Base-by-base conservation (phyloP, 2,888 invertebrate genomes). In the Bibio marci region DNA sequence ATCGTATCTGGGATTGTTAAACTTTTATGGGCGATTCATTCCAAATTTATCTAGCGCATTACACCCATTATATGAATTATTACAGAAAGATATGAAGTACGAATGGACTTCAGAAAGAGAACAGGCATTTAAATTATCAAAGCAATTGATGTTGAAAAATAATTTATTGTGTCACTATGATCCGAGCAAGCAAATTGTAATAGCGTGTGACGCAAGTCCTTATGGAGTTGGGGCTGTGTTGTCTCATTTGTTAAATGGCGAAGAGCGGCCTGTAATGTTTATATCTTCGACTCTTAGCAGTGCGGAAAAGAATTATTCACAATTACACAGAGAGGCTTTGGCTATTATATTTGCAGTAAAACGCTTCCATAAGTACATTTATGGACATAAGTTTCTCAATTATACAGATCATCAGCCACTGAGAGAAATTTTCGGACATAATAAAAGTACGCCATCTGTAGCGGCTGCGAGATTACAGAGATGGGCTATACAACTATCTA, bases 71-170 rank as follows among this genome's bases (percentile, higher is more conserved):
- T 31, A 31, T 17, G 4, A 4, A 6, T 17, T 31, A 10, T 17
- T 31, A 6, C 12, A 17, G 4, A 31, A 31, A 17, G 31, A 14
- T 13, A 8, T 5, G 13, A 12, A n/a, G 3, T 35, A 25, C 13
- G 13, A 26, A 10, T 35, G 35, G 35, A 3, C 25, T 38, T 73
- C 71, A 6, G 5, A 22, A 22, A 22, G 8, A 22, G 5, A 22
- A 8, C 5, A 22, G 8, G 8, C 22, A 22, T 22, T 22, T 22
- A 8, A 22, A 4, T 8, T 4, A 6, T 22, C 22, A 8, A 36
- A 39, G 27, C 39, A 39, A 28, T 38, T 42, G 6, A 39, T 43
- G 17, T 22, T 35, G 4, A 12, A 37, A 12, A 40, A 7, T 18
- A 34, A 22, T 30, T 19, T 41, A 18, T 41, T 45, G 13, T 35